phyloP scores from a whole-genome alignment of 2,113 vertebrate genomes.

The Lamprologus lemairii region DNA sequence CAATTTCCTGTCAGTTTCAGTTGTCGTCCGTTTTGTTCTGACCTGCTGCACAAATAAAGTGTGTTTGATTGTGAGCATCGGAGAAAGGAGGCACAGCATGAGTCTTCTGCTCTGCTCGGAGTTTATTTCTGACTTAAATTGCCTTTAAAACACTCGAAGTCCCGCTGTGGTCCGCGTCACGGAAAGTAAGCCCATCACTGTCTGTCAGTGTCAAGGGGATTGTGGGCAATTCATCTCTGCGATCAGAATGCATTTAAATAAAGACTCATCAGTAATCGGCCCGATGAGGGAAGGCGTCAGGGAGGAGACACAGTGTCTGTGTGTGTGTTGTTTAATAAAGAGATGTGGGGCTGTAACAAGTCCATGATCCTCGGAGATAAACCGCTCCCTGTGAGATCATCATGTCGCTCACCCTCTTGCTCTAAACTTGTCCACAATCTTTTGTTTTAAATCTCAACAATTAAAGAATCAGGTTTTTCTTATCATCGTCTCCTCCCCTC shows the following conservation, averaged over 20 bases:
- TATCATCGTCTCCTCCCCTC: background rate
- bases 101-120: background rate
- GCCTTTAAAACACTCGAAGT: background rate
- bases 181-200: background rate
- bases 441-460: background rate
- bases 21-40: background rate
- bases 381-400: conserved; percentile 3
- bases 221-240: background rate
- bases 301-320: background rate
- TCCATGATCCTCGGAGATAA: background rate
- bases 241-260: background rate
- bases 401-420: background rate
- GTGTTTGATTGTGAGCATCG: background rate
- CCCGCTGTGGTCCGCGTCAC: background rate
- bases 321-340: background rate
- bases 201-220: background rate
- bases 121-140: background rate
- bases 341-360: background rate
- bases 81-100: background rate
- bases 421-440: background rate
- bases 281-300: background rate
- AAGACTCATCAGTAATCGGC: background rate
- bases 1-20: background rate
- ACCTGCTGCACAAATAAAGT: background rate
- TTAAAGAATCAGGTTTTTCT: background rate